Base-by-base conservation (phyloP, 2,888 invertebrate species). In the Bombylius major region DNA sequence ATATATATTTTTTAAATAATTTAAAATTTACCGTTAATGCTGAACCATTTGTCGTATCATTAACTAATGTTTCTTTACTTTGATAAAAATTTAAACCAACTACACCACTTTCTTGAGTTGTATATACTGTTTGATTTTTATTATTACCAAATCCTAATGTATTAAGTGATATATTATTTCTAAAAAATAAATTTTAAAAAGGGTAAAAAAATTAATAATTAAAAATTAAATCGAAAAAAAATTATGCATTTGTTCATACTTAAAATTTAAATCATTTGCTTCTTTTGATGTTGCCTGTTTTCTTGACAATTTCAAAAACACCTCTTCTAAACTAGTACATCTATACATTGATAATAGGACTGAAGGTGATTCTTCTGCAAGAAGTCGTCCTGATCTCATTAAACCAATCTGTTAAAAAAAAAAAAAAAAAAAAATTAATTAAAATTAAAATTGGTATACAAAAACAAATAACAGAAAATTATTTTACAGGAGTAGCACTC, bases 351-450 rank as follows among this genome's bases (percentile, higher is more conserved):
- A 81, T 51, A 96, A 79, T 48, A 95, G 79, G 13, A 84, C 83
- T 62, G 87, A 85, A 0, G 95, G 95, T 13, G 87, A 87, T 72
- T 93, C 89, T 76, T 96, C 95, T 1, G 95, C 95, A 65, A 96
- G 75, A 51, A 96, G 78, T 55, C 87, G 81, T 0, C 96, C 96
- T 69, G 88, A 90, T 61, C 96, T 79, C 95, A 96, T 96, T 63
- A 96, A 76, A 58, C 95, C 96, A 70, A 96, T 95, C 93, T 93
- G 14, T 13, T 23, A 53, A 47, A 33, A 9, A 48, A 50, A 57
- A 73, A 53, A 63, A 62, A 60, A 54, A 53, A 53, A 56, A 54
- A 58, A 6, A 31, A 3, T 44, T 4, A 36, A 9, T 36, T 36
- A 4, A 36, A 36, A 36, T 36, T 7, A 36, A 36, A 36, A 36